Base-by-base conservation (phyloP, 2,888 invertebrate species). In the Sinotaia quadrata region DNA sequence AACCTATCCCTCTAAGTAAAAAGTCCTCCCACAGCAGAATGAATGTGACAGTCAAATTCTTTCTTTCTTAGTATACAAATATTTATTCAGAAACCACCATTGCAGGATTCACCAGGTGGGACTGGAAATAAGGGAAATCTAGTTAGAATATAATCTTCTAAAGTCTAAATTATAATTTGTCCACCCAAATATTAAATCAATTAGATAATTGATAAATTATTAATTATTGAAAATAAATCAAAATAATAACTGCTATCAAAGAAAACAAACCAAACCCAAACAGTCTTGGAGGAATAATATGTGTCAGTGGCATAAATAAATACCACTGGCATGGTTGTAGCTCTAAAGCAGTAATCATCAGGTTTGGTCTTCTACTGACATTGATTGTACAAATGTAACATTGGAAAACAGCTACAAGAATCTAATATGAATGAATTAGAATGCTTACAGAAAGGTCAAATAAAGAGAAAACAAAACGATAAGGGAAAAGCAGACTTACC, bases 401-500 rank as follows among this genome's bases (percentile, higher is more conserved):
- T 12, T 18, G 18, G 10, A 41, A 41, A 15, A 12, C 41, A 10
- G 18, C 41, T 12, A 12, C 41, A 41, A 41, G 10, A 10, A 41
- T 10, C 18, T 10, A 41, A 15, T 12, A 41, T 41, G n/a, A 18
- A n/a, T 51, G n/a, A n/a, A n/a, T 41, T 18, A 41, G 41, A 41
- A 41, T 18, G 41, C 15, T 18, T 41, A 41, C 15, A 41, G n/a
- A 41, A 18, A 41, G n/a, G n/a, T 12, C 41, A 41, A n/a, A 2
- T 41, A 41, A 18, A n/a, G 41, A 41, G n/a, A 2, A 41, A n/a
- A n/a, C n/a, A 41, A 18, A 41, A 41, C 15, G n/a, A 12, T 18
- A 12, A 47, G 47, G 24, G 47, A 47, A 47, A 47, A 47, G 24
- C 0, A 36, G 36, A 67, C 81, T 73, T 75, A 96, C 90, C 89